These are phyloP conservation scores for Magallana nippona DNA, from an alignment of 2,888 invertebrate genomes.

Conservation along the genomic window DNA sequence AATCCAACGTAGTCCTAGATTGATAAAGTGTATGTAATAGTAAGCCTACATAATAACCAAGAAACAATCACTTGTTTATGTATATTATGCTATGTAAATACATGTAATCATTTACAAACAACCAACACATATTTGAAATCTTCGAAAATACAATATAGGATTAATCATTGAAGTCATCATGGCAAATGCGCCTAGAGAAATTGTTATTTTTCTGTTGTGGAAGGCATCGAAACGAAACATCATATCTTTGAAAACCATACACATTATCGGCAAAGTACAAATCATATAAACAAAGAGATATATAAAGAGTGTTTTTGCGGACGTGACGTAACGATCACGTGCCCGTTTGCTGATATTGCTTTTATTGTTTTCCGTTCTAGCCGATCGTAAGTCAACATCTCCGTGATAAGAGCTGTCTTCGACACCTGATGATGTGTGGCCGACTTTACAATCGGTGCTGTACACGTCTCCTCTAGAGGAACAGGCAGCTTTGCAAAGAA, in stretches of 20 bases:
- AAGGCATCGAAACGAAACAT: neutral
- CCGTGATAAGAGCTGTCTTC: neutral
- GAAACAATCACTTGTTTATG: no score
- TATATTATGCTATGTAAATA: no score
- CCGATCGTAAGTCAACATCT: neutral
- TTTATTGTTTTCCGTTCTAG: neutral
- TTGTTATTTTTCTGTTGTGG: neutral
- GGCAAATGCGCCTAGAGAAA: slow-evolving; percentile 3
- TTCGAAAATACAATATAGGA: slow-evolving; percentile 9
- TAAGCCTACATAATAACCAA: no score
- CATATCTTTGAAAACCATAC: neutral
- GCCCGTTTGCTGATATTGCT: neutral
- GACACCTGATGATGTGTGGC: no score
- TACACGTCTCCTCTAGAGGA: neutral
- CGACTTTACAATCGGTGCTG: neutral
- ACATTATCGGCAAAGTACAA: slow-evolving; percentile 16
- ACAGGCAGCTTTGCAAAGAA: neutral
- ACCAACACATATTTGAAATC: neutral
- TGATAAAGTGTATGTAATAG: no score
- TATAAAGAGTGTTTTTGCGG: slow-evolving; percentile 13
- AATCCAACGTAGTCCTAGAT: no score
- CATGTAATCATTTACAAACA: neutral
- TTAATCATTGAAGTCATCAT: slow-evolving; percentile 5
- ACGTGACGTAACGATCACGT: neutral
- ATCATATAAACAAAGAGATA: slow-evolving; percentile 11